Base-by-base conservation (phyloP, 2,113 vertebrate species). In the Xyliphius kryptos region DNA sequence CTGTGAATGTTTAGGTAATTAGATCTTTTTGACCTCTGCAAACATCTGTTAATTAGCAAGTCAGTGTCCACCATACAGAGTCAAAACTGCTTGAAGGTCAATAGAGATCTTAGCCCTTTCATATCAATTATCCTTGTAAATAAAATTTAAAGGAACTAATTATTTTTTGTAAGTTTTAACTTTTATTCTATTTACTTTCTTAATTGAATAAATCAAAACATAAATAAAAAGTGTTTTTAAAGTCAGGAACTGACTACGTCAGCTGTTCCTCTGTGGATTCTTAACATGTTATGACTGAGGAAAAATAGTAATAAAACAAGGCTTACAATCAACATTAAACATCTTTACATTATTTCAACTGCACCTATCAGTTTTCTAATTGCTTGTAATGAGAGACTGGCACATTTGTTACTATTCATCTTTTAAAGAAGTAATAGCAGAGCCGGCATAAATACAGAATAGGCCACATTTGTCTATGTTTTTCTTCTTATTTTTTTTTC, bases 21-120 rank as follows among this genome's bases (percentile, higher is more conserved):
- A 61, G 66, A 73, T 61, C 61, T n/a, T 21, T 12, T 43, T 56
- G 61, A 61, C 61, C 62, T 52, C 40, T 68, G 52, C 48, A 61
- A 73, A 65, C 61, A 67, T 65, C 51, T 52, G 52, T 51, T 68
- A 68, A 68, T 68, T 68, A 38, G 49, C 47, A 21, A 59, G 62
- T 60, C 47, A 55, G 56, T 41, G 37, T 50, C 17, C 48, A 53
- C 54, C 21, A 38, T 53, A 61, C 50, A 46, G 26, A 61, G 61
- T 56, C 60, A 49, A 14, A 19, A n/a, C 21, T 57, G 50, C 51
- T 60, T 55, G 56, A 32, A 46, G 36, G 63, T 64, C 36, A 26
- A 15, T 21, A 36, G 50, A 37, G 20, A 32, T 5, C 26, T 5
- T 32, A 32, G 7, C 26, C 26, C 4, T 32, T 32, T 6, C 26